A percentile compares a stretch with the other conserved stretches of the same genome.
Conservation (phyloP, 2,888 invertebrate genomes). For the Drosophila conformis region DNA sequence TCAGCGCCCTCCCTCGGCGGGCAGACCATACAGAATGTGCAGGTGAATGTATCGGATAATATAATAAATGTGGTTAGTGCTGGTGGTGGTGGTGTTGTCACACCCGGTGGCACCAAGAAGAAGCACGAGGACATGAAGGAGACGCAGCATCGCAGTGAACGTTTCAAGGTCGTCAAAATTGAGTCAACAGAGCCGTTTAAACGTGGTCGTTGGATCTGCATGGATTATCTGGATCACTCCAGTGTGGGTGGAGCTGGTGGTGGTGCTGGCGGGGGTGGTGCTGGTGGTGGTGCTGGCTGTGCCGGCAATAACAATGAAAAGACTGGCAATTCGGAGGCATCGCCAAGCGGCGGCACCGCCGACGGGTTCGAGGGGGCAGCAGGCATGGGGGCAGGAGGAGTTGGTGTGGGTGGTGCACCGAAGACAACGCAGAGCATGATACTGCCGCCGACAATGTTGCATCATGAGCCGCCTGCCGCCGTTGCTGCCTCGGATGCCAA, state of each 20-base stretch:
- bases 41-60: slow-evolving; percentile 88
- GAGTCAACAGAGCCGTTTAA: slow-evolving; percentile 97
- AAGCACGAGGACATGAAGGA: slow-evolving; percentile 86
- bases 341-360: not conserved
- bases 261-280: not conserved
- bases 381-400: slow-evolving; percentile 20
- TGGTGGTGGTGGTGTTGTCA: slow-evolving; percentile 70
- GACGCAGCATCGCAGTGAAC: slow-evolving; percentile 91
- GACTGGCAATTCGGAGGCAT: slow-evolving; percentile 71
- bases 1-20: slow-evolving; percentile 80
- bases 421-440: slow-evolving; percentile 84
- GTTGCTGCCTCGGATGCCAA: slow-evolving; percentile 82
- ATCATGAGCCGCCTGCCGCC: slow-evolving; percentile 74
- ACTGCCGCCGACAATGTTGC: slow-evolving; percentile 73
- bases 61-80: slow-evolving; percentile 88
- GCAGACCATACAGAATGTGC: slow-evolving; percentile 86
- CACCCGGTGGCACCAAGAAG: slow-evolving; percentile 86
- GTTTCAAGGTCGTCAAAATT: slow-evolving; percentile 98
- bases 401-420: slow-evolving; percentile 43
- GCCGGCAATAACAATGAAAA: slow-evolving; percentile 81
- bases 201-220: slow-evolving; percentile 96
- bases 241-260: slow-evolving; percentile 78
- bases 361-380: not conserved
- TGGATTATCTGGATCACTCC: slow-evolving; percentile 96
- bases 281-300: slow-evolving; percentile 9